A percentile compares a stretch with the other conserved stretches of the same genome.
phyloP scores from a whole-genome alignment of 2,113 vertebrate species.

The Syngnathus scovelli region DNA sequence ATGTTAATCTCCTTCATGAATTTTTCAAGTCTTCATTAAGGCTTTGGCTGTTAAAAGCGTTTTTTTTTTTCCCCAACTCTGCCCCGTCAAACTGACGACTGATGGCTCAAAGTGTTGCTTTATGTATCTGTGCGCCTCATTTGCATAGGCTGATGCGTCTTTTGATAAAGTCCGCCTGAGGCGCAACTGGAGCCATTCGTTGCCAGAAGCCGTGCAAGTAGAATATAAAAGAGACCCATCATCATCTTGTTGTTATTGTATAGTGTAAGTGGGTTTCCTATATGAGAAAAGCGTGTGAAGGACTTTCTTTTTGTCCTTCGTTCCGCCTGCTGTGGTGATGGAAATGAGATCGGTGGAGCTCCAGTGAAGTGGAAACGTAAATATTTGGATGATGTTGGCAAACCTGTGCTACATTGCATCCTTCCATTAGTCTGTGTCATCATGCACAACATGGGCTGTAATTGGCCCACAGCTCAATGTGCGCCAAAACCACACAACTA shows the following conservation, averaged over 20 bases:
- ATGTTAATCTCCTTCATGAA: conserved; percentile 50
- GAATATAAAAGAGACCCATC: conserved; percentile 6
- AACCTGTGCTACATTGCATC: conserved; percentile 33
- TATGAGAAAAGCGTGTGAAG: conserved; percentile 7
- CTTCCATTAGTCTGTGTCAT: conserved; percentile 60
- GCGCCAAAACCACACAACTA: conserved; percentile 10
- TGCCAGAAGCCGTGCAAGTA: conserved; percentile 33
- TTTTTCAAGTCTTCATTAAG: conserved; percentile 55
- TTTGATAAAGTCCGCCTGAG: conserved; percentile 47
- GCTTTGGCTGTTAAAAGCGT: conserved; percentile 39
- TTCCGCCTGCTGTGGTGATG: conserved; percentile 48
- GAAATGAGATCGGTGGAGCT: conserved; percentile 62
- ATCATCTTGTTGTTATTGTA: not conserved
- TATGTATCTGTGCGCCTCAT: conserved; percentile 29
- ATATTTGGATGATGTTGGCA: conserved; percentile 60
- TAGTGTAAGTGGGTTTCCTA: not conserved
- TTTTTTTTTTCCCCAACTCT: conserved; percentile 43
- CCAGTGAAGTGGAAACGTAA: conserved; percentile 67
- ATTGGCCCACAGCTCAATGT: conserved; percentile 34
- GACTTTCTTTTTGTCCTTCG: conserved; percentile 36
- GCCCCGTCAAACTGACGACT: conserved; percentile 29
- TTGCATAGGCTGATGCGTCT: conserved; percentile 45
- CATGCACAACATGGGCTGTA: conserved; percentile 43
- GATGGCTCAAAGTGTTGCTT: conserved; percentile 32
- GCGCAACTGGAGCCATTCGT: conserved; percentile 44